Evolutionary conservation across 2,888 invertebrate genomes (phyloP), one percentile per base, ranked within the genome.

Genomic region (Iselma pallidipennis): DNA sequence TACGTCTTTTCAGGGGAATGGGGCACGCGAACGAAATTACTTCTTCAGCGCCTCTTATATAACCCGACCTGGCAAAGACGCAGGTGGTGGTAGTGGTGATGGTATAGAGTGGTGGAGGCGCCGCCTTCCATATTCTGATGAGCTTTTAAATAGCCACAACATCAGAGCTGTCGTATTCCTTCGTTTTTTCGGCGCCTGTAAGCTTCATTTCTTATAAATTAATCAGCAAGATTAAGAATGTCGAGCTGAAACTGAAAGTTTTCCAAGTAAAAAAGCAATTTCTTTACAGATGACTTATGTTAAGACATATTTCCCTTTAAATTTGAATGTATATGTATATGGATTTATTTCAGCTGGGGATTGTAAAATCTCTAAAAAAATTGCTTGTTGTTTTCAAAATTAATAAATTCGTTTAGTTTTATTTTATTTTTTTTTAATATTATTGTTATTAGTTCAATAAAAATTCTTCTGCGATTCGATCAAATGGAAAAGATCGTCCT

Each of bases 11-110:
- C 16, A 9, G 37, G 16, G 73, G 74, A 73, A 75, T 50, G 37
- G 37, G 72, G 77, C 77, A 77, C 76, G 78, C 77, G 74, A 76
- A 74, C 74, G 75, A 78, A 78, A 78, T 77, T 77, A 75, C 74
- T 71, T 68, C 68, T n/a, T n/a, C n/a, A n/a, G n/a, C n/a, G n/a
- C n/a, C n/a, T n/a, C n/a, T 67, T 69, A 65, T 69, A 69, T 69
- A 72, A 72, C 73, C 71, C 73, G 69, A 71, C 71, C 67, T 63
- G 66, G 64, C 67, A 70, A 64, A 59, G 72, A 63, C 69, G 67
- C 72, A 73, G 72, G 72, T 73, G 71, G 70, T 67, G 68, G 63
- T 48, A 7, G 45, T 50, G 26, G 12, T 31, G 72, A 7, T 12
- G 12, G 9, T 12, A n/a, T n/a, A n/a, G n/a, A 7, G 31, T 12